Conservation (phyloP, 2,888 invertebrate species). For the Drosophila colorata region DNA sequence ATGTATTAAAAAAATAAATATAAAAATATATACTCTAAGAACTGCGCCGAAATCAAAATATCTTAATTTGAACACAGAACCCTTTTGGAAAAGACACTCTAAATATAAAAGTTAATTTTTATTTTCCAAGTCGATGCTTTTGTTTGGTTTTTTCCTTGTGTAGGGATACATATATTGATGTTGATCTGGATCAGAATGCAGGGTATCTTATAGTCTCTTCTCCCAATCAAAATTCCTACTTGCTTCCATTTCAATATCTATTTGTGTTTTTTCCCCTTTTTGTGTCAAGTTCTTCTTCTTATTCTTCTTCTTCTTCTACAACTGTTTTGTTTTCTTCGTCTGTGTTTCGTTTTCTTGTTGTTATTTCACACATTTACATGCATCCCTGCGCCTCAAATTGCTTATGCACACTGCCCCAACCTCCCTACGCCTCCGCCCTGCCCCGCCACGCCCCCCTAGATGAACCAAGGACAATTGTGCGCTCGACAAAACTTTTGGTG, state of each 20-base stretch:
- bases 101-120: too few species aligned
- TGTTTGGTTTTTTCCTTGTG: too few species aligned
- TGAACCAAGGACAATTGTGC: slow-evolving; percentile 37
- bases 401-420: slow-evolving; percentile 35
- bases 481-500: slow-evolving; percentile 30
- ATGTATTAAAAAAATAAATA: too few species aligned
- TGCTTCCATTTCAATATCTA: background rate
- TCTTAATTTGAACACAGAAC: too few species aligned
- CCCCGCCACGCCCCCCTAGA: background rate
- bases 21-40: too few species aligned
- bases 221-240: too few species aligned
- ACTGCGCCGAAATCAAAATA: too few species aligned
- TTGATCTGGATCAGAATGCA: background rate
- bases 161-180: too few species aligned
- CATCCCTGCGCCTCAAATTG: slow-evolving; percentile 48
- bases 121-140: too few species aligned
- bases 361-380: slow-evolving; percentile 57
- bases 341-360: slow-evolving; percentile 13
- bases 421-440: background rate
- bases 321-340: background rate
- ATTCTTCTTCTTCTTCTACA: background rate
- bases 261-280: slow-evolving; percentile 1
- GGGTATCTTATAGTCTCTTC: background rate
- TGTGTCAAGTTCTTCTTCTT: slow-evolving; percentile 1
- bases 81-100: too few species aligned